phyloP scores from a whole-genome alignment of 2,888 invertebrate genomes.

The Drosophila pseudotakahashii region DNA sequence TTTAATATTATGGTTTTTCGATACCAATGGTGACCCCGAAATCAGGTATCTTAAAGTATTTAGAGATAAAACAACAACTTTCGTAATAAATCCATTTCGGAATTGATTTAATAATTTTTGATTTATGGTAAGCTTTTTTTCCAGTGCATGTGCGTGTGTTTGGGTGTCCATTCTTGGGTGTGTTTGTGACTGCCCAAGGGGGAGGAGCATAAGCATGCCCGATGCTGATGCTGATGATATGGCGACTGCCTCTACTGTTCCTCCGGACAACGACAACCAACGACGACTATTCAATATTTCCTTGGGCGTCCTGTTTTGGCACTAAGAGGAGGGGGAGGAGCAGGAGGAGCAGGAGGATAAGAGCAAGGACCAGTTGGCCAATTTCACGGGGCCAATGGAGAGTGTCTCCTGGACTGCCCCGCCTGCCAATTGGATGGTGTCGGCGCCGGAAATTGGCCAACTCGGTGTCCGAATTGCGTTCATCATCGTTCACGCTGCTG shows the following conservation, averaged over 20 bases:
- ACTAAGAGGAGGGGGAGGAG: background rate
- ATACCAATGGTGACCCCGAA: too few species aligned
- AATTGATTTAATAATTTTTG: too few species aligned
- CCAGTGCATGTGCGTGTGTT: conserved; percentile 15
- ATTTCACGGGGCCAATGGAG: conserved; percentile 55
- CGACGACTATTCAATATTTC: conserved; percentile 51
- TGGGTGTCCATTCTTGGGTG: conserved; percentile 8
- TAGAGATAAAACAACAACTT: too few species aligned
- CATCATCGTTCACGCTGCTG: conserved; percentile 8
- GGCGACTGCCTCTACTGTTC: conserved; percentile 14
- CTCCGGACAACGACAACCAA: conserved; percentile 17
- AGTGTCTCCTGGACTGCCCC: conserved; percentile 39
- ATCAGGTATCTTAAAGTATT: too few species aligned
- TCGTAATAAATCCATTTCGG: too few species aligned
- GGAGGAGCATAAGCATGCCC: conserved; percentile 29
- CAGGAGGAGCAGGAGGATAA: background rate
- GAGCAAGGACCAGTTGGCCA: conserved; percentile 2
- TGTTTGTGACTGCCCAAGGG: conserved; percentile 16
- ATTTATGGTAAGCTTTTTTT: background rate
- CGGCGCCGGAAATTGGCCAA: conserved; percentile 48
- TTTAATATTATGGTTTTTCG: too few species aligned
- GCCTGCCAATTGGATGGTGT: conserved; percentile 61
- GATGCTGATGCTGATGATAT: conserved; percentile 27
- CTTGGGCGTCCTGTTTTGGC: conserved; percentile 31
- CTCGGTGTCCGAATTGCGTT: conserved; percentile 24